These are phyloP conservation scores for Cebidichthys violaceus DNA, from an alignment of 2,113 vertebrate genomes.

Conservation along the genomic window DNA sequence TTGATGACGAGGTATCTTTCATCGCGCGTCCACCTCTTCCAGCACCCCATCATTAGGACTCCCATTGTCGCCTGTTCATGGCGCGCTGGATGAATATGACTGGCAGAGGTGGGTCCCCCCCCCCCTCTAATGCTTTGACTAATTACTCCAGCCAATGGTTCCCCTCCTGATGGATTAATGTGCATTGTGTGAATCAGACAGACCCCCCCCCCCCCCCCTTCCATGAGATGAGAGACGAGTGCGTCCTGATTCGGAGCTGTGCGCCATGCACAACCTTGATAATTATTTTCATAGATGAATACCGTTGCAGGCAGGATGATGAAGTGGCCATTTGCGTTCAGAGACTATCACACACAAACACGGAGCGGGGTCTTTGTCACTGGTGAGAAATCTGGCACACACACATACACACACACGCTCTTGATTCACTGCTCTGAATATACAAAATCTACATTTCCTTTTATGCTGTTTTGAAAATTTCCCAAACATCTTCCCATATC, in stretches of 20 bases:
- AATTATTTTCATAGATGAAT: constrained; percentile 99
- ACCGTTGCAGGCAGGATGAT: constrained; percentile 94
- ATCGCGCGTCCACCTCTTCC: constrained; percentile 80
- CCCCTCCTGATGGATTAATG: constrained; percentile 92
- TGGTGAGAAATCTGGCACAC: constrained; percentile 76
- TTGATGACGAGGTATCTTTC: constrained; percentile 77
- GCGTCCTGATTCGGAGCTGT: constrained; percentile 88
- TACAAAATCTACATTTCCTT: constrained; percentile 10
- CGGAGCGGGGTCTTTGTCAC: constrained; percentile 82
- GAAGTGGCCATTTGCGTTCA: constrained; percentile 89
- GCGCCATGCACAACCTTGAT: constrained; percentile 91
- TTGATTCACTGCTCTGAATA: constrained; percentile 4
- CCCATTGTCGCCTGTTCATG: constrained; percentile 88
- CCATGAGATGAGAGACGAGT: constrained; percentile 62
- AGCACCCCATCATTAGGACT: constrained; percentile 88
- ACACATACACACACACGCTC: constrained; percentile 5
- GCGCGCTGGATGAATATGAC: constrained; percentile 85
- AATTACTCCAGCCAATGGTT: constrained; percentile 92
- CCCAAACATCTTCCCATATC: constrained; percentile 17
- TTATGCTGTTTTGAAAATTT: not conserved
- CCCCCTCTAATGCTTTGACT: constrained; percentile 84
- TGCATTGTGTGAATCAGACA: constrained; percentile 88
- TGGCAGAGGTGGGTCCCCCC: constrained; percentile 84
- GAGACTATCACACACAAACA: constrained; percentile 90
- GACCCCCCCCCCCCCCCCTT: constrained; percentile 65